A percentile compares a stretch with the other conserved stretches of the same genome.
phyloP scores from a whole-genome alignment of 2,113 vertebrate species.

The Piaya cayana region DNA sequence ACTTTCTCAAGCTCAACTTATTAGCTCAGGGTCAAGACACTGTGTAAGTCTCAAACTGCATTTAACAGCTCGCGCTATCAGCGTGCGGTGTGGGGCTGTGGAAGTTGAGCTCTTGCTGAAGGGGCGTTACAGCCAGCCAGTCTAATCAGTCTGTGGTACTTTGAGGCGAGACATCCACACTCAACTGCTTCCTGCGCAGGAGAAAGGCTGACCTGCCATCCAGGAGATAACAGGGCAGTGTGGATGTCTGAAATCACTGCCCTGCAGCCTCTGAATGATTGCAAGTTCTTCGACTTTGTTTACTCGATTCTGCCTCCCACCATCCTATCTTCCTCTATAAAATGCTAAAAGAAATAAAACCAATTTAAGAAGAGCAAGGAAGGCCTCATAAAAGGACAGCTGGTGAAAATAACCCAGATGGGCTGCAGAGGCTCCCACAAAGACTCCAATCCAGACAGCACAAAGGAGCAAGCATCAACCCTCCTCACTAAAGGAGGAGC shows the following conservation, averaged over 20 bases:
- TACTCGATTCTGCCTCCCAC: not conserved
- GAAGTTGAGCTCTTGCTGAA: not conserved
- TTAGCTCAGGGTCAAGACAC: conserved; percentile 28
- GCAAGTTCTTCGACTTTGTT: not conserved
- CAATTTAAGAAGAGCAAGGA: not conserved
- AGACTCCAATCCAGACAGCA: not conserved
- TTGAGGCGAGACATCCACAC: not conserved
- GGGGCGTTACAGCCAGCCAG: not conserved
- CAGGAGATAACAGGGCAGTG: not conserved
- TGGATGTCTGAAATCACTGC: fast-evolving
- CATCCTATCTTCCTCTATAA: not conserved
- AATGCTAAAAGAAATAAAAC: not conserved
- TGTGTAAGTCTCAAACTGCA: not conserved
- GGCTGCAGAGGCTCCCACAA: not conserved
- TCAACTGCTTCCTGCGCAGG: not conserved
- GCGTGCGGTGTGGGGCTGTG: not conserved
- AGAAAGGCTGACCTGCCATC: not conserved
- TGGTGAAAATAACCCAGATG: not conserved
- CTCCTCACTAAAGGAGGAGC: not conserved
- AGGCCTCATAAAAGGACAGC: not conserved
- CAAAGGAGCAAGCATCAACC: not conserved
- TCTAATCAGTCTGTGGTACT: not conserved
- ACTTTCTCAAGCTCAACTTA: conserved; percentile 39
- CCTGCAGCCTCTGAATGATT: not conserved
- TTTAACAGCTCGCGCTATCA: not conserved